Evolutionary conservation across 2,113 vertebrate genomes (phyloP).

Genomic region (Oncorhynchus clarkii): DNA sequence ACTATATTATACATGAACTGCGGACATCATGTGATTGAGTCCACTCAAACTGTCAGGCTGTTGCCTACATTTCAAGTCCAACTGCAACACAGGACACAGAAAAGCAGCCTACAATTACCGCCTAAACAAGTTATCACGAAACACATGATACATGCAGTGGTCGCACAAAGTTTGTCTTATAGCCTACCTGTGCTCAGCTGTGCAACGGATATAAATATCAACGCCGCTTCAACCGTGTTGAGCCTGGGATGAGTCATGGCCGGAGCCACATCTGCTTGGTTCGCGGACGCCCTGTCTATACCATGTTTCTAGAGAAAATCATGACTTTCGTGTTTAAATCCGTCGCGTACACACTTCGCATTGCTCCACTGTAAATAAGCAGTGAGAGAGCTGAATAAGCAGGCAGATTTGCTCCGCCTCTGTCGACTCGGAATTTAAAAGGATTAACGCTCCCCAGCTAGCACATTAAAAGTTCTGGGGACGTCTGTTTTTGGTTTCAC

Average conservation of each 20-base stretch:
- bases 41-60: neutral
- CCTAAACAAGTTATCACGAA: neutral
- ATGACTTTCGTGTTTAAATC: slow-evolving; percentile 24
- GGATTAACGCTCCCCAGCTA: slow-evolving; percentile 59
- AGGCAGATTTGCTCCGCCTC: slow-evolving; percentile 63
- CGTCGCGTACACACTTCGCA: slow-evolving; percentile 17
- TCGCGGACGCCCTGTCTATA: slow-evolving; percentile 22
- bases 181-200: slow-evolving; percentile 71
- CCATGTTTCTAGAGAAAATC: slow-evolving; percentile 28
- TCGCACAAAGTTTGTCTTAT: too few species aligned
- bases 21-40: too few species aligned
- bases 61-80: neutral
- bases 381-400: slow-evolving; percentile 38
- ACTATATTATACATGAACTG: too few species aligned
- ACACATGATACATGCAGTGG: too few species aligned
- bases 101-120: neutral
- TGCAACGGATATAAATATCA: slow-evolving; percentile 65
- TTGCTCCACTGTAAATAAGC: slow-evolving; percentile 38
- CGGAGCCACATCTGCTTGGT: slow-evolving; percentile 59
- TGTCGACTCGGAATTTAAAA: slow-evolving; percentile 54
- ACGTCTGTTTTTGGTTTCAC: too few species aligned
- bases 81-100: neutral
- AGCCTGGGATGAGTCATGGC: slow-evolving; percentile 67
- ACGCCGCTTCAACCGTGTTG: slow-evolving; percentile 58
- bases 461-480: too few species aligned